phyloP scores from a whole-genome alignment of 2,797 vertebrate genomes.

The Spea hammondii region DNA sequence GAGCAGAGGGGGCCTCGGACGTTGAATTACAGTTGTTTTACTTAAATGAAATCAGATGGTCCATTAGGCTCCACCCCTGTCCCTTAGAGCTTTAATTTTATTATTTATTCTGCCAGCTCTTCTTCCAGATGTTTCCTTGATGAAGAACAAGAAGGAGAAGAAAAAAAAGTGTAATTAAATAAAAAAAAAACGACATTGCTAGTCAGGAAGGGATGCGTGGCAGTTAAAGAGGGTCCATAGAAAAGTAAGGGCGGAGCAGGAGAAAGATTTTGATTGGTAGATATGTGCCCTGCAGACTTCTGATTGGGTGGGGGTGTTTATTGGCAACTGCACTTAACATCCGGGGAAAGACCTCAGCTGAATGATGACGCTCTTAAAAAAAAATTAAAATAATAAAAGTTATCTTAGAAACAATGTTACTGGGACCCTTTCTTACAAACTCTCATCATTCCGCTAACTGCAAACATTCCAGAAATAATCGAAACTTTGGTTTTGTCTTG shows the following conservation, averaged over 20 bases:
- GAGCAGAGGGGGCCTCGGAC: conserved; percentile 60
- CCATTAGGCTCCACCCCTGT: conserved; percentile 36
- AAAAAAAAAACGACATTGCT: conserved; percentile 47
- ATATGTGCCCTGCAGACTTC: background rate
- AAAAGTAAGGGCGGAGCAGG: conserved; percentile 22
- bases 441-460: background rate
- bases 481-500: background rate
- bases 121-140: conserved; percentile 69
- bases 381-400: background rate
- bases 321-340: conserved; percentile 14
- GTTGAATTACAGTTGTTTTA: conserved; percentile 63
- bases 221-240: conserved; percentile 54
- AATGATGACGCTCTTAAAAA: conserved; percentile 6
- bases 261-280: conserved; percentile 14
- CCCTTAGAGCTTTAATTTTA: conserved; percentile 37
- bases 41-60: conserved; percentile 69
- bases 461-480: background rate
- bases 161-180: conserved; percentile 21
- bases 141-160: conserved; percentile 43
- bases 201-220: conserved; percentile 62
- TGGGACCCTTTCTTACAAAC: background rate
- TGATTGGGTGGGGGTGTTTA: conserved; percentile 7
- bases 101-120: conserved; percentile 54
- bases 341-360: conserved; percentile 26
- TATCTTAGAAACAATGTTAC: background rate